Evolutionary conservation across 2,888 invertebrate species (phyloP), one percentile per base, ranked within the genome.

Genomic region (Netelia melanura): DNA sequence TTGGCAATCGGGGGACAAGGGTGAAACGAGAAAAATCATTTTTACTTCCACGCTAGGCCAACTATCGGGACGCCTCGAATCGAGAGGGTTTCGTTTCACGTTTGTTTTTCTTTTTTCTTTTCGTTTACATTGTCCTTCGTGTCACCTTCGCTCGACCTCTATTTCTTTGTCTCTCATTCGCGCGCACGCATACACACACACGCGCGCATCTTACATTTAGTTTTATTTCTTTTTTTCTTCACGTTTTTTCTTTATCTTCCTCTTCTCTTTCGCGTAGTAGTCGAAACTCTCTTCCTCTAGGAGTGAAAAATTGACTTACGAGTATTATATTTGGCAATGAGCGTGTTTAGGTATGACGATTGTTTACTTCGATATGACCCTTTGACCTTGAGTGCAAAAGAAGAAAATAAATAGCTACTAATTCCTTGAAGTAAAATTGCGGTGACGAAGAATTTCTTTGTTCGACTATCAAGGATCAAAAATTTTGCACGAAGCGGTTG

Each of bases 21-120:
- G 87, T 87, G 87, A 6, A 38, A 6, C 38, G 38, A 88, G 92
- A 91, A 91, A 88, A 91, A 21, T n/a, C 21, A 21, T 56, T 90
- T 90, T 91, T 91, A 91, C 89, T 91, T 86, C 90, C 85, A 88
- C 86, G 89, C 92, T 92, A 92, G 92, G 92, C 92, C 92, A 92
- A 92, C 92, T 92, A 92, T 91, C 89, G 89, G 90, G 89, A 89
- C 89, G 88, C 87, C 86, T 86, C 86, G 74, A 86, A 88, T 86
- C 88, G 87, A 88, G 87, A 87, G 87, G 79, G 77, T 87, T 87
- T 86, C 84, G 76, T 85, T 84, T 85, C 75, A 77, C 67, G 64
- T 38, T 61, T n/a, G n/a, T n/a, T 56, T 17, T 14, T 52, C 30
- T 21, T 0, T 21, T 64, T 65, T 68, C 3, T 21, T 21, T 67